Percentiles rank a stretch among this genome's conserved stretches.
These are phyloP conservation scores for Drymodes brunneopygia DNA, from an alignment of 2,113 vertebrate species.

Conservation along the genomic window DNA sequence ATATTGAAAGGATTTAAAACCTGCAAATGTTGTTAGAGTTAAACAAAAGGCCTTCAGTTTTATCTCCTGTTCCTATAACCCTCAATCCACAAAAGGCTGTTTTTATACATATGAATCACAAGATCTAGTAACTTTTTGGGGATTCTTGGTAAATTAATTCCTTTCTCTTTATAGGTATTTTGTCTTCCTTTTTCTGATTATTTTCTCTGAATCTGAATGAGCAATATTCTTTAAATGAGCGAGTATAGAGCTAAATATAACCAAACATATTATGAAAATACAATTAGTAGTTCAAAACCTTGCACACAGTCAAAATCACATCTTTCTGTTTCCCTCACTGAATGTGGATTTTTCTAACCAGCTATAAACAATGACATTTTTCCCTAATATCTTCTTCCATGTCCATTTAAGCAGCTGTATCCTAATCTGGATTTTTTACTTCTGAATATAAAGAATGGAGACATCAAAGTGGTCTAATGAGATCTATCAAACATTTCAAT, in stretches of 20 bases:
- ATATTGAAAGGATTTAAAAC: slow-evolving; percentile 39
- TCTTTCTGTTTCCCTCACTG: neutral
- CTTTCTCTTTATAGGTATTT: slow-evolving; percentile 54
- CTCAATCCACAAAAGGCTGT: slow-evolving; percentile 57
- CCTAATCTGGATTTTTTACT: neutral
- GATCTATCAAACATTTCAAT: neutral
- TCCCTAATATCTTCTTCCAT: neutral
- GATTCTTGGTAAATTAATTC: slow-evolving; percentile 70
- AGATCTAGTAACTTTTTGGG: slow-evolving; percentile 49
- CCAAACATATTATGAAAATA: neutral
- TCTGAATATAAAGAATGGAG: slow-evolving; percentile 8
- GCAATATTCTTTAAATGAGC: slow-evolving; percentile 55
- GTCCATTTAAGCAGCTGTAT: neutral
- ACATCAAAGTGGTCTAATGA: slow-evolving; percentile 43
- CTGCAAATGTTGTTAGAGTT: slow-evolving; percentile 18
- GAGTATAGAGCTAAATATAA: neutral
- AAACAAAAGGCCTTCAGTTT: slow-evolving; percentile 49
- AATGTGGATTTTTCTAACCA: slow-evolving; percentile 31
- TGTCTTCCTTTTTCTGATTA: slow-evolving; percentile 60
- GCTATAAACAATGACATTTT: neutral
- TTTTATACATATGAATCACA: slow-evolving; percentile 66
- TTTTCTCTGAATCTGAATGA: slow-evolving; percentile 61
- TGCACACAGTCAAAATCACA: neutral
- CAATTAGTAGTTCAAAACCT: slow-evolving; percentile 50
- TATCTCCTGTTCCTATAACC: slow-evolving; percentile 64